Percentiles rank a stretch among this genome's conserved stretches.
These are phyloP conservation scores for Cossypha caffra DNA, from an alignment of 2,797 vertebrate species.

Conservation along the genomic window DNA sequence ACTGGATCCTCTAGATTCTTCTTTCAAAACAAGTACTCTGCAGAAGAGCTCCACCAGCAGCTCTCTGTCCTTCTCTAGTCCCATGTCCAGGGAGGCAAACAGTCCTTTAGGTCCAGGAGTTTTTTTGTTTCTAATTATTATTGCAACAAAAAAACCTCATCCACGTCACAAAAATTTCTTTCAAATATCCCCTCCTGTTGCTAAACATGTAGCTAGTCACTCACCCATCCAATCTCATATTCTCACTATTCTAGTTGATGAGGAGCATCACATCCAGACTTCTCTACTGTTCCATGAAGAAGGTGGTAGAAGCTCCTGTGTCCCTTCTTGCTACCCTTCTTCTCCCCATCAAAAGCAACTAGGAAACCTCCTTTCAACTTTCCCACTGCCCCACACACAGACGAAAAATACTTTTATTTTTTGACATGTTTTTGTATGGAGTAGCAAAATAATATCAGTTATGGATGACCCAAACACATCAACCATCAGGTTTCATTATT, in stretches of 20 bases:
- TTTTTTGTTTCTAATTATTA: not conserved
- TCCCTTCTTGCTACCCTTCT: not conserved
- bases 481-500: not conserved
- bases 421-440: not conserved
- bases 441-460: not conserved
- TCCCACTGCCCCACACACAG: not conserved
- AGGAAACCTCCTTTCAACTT: not conserved
- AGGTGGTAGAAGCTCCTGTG: not conserved
- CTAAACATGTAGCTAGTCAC: not conserved
- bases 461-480: not conserved
- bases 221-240: not conserved
- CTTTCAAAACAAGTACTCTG: not conserved
- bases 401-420: not conserved
- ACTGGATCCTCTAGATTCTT: not conserved
- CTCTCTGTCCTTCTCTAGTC: not conserved
- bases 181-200: not conserved
- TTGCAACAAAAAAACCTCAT: not conserved
- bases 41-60: not conserved
- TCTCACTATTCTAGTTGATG: accelerated
- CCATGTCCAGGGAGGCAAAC: not conserved
- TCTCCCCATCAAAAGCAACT: not conserved
- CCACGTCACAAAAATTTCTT: not conserved
- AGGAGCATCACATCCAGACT: not conserved
- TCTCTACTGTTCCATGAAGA: not conserved
- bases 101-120: not conserved